Evolutionary conservation across 2,888 invertebrate genomes (phyloP), one percentile per base, ranked within the genome.

Genomic region (Clusia tigrina): DNA sequence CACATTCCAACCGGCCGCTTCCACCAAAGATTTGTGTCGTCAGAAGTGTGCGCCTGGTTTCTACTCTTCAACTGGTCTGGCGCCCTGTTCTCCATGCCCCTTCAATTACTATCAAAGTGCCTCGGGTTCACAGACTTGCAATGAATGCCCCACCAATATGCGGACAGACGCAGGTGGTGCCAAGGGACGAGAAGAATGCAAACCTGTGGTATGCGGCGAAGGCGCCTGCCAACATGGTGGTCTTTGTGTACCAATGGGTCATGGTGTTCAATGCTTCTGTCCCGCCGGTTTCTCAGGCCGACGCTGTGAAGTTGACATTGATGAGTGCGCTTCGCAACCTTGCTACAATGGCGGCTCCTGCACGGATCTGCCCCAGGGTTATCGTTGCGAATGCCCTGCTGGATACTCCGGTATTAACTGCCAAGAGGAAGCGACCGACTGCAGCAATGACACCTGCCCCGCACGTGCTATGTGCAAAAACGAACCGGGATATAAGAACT

Each of bases 401-500:
- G 95, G 95, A 51, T 96, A 95, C 75, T 89, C 91, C 9, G 96
- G 96, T n/a, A 89, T 95, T 37, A 96, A 96, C 79, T 98, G 98
- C 78, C 96, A 98, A 85, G 94, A 95, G 79, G 95, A 96, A 83
- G 88, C 91, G 73, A 91, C 93, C 17, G 95, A 97, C 74, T 97
- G 96, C 78, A 86, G 87, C 71, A 92, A 91, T 78, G 92, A 94
- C 67, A 94, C 97, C 0, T 98, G 98, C 74, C 95, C 95, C 1
- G 96, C 96, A 78, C 87, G 96, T 76, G 97, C 97, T 2, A 96
- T 96, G 94, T 98, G 98, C 83, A 96, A 97, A 85, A 95, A 98
- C 82, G 94, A 92, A 83, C 96, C 92, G 20, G 95, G 93, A 64
- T 89, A 88, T 72, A 93, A 92, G 74, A 96, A 96, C 78, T 92